phyloP scores from a whole-genome alignment of 2,888 invertebrate genomes.

The Sepioteuthis lessoniana region DNA sequence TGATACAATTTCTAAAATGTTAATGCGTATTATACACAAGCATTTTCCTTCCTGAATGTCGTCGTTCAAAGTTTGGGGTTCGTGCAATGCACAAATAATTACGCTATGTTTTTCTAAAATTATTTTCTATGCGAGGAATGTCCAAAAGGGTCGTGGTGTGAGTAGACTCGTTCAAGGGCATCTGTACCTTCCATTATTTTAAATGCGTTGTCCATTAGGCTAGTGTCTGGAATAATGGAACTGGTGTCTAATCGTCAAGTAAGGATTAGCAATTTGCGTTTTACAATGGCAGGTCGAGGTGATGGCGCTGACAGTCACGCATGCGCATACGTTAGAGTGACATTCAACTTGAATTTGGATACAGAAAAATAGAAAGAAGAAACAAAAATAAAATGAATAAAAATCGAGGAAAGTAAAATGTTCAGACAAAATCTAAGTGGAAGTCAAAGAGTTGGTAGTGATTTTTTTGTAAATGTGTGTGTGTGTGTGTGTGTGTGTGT shows the following conservation, averaged over 20 bases:
- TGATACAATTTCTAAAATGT: too few species aligned
- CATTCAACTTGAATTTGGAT: neutral
- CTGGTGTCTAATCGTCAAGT: neutral
- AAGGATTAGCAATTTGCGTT: neutral
- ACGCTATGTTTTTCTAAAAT: neutral
- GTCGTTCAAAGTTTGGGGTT: too few species aligned
- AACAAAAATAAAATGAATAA: neutral
- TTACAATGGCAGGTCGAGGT: neutral
- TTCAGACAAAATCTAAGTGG: too few species aligned
- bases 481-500: too few species aligned
- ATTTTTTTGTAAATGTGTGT: too few species aligned
- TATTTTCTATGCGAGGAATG: neutral
- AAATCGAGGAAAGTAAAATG: neutral
- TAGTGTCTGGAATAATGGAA: neutral
- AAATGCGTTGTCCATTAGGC: slow-evolving; percentile 10
- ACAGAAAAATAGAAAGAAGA: neutral
- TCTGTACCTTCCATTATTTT: neutral
- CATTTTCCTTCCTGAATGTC: too few species aligned
- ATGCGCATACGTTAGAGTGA: neutral
- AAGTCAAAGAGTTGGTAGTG: too few species aligned
- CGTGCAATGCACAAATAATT: too few species aligned
- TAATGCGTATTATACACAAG: too few species aligned
- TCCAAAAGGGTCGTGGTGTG: neutral
- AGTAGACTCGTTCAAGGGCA: neutral
- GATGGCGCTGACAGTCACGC: slow-evolving; percentile 4